phyloP scores from a whole-genome alignment of 2,797 vertebrate genomes.

The Eleutherodactylus coqui region DNA sequence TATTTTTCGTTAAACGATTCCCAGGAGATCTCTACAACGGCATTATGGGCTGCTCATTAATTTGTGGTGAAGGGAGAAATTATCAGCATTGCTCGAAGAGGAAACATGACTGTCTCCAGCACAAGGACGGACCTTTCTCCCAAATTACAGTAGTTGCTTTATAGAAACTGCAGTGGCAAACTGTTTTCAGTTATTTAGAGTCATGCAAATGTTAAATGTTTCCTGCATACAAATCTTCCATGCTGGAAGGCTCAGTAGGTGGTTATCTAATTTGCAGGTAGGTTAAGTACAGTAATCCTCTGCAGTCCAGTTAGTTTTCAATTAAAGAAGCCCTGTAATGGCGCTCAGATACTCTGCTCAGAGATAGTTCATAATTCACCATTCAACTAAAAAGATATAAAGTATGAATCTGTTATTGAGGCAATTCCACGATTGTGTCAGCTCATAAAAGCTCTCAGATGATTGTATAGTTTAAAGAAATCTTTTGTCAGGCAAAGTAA shows the following conservation, averaged over 20 bases:
- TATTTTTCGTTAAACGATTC: slow-evolving; percentile 22
- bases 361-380: not conserved
- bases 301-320: slow-evolving; percentile 6
- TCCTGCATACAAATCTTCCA: not conserved
- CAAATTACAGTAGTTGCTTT: slow-evolving; percentile 14
- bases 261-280: not conserved
- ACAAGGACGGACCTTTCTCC: slow-evolving; percentile 13
- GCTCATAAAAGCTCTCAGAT: not conserved
- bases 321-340: not conserved
- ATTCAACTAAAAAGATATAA: not conserved
- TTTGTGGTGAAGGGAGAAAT: slow-evolving; percentile 15
- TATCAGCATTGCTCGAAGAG: slow-evolving; percentile 11
- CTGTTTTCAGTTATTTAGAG: slow-evolving; percentile 19
- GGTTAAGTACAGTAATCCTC: not conserved
- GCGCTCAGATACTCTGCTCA: not conserved
- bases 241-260: not conserved
- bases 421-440: not conserved
- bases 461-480: not conserved
- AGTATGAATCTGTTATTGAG: not conserved
- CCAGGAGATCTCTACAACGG: slow-evolving; percentile 11
- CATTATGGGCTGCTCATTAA: slow-evolving; percentile 8
- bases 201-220: not conserved
- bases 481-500: not conserved
- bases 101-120: slow-evolving; percentile 2
- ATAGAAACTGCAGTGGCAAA: not conserved